These are phyloP conservation scores for Struthidea cinerea DNA, from an alignment of 2,113 vertebrate species.

Conservation along the genomic window DNA sequence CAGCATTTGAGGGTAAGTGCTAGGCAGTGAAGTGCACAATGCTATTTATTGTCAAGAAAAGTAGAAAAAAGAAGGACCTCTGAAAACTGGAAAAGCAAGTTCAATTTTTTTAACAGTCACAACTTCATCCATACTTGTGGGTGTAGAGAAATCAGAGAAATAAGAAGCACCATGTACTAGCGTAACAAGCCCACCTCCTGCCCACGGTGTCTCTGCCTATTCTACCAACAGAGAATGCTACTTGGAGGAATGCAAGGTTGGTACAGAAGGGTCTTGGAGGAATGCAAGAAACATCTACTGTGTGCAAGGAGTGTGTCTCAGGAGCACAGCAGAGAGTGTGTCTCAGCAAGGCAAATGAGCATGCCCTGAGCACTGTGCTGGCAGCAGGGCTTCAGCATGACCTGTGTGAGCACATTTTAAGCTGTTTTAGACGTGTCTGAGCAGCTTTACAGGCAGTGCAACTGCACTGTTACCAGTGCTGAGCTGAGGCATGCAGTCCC, in stretches of 20 bases:
- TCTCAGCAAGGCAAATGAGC: neutral
- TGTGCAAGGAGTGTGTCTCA: neutral
- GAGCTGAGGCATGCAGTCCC: neutral
- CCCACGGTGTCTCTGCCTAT: neutral
- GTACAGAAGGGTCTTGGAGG: neutral
- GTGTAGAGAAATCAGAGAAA: neutral
- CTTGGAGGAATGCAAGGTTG: neutral
- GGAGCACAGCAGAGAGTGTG: neutral
- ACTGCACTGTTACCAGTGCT: neutral
- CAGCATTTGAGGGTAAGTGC: neutral
- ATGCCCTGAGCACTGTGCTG: fast-evolving
- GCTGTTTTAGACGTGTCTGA: neutral
- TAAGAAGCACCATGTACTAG: neutral
- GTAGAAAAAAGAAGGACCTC: neutral
- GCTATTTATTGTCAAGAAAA: neutral
- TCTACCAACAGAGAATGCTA: neutral
- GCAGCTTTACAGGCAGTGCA: neutral
- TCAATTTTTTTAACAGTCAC: neutral
- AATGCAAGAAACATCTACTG: neutral
- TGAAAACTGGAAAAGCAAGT: neutral
- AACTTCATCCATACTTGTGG: neutral
- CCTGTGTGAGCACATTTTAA: neutral
- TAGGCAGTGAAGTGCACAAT: neutral
- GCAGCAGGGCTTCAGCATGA: neutral
- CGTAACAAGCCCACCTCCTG: neutral